A percentile compares a stretch with the other conserved stretches of the same genome.
phyloP scores from a whole-genome alignment of 2,888 invertebrate genomes.

The Drosophila austrosaltans region DNA sequence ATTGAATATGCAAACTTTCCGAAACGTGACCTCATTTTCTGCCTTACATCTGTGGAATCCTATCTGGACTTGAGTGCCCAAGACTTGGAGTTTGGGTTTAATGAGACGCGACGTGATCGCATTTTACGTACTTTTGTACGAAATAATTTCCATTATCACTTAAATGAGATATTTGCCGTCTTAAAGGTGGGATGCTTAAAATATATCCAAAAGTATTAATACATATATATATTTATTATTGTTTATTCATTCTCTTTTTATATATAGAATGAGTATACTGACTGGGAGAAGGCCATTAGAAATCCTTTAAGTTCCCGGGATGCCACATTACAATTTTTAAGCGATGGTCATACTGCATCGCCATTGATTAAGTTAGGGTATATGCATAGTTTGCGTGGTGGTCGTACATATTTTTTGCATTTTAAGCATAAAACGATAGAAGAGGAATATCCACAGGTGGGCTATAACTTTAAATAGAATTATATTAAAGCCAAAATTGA shows the following conservation, averaged over 20 bases:
- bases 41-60: slow-evolving; percentile 92
- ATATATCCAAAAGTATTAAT: neutral
- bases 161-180: slow-evolving; percentile 97
- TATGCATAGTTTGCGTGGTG: slow-evolving; percentile 90
- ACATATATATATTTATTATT: no score
- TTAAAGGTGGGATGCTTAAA: slow-evolving; percentile 85
- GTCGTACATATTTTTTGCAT: slow-evolving; percentile 93
- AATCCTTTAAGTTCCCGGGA: slow-evolving; percentile 94
- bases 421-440: slow-evolving; percentile 94
- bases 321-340: slow-evolving; percentile 92
- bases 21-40: slow-evolving; percentile 92
- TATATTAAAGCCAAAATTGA: neutral
- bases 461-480: slow-evolving; percentile 23
- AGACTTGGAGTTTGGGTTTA: slow-evolving; percentile 95
- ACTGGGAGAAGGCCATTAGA: slow-evolving; percentile 95
- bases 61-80: slow-evolving; percentile 92
- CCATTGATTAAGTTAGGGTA: slow-evolving; percentile 91
- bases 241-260: neutral
- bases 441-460: slow-evolving; percentile 90
- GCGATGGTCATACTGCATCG: slow-evolving; percentile 96
- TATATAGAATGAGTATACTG: slow-evolving; percentile 94
- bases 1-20: slow-evolving; percentile 93
- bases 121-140: slow-evolving; percentile 95
- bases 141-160: slow-evolving; percentile 96
- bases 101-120: slow-evolving; percentile 93